Conservation (phyloP, 64 coral and sea anemone genomes). For the Actinia equina region DNA sequence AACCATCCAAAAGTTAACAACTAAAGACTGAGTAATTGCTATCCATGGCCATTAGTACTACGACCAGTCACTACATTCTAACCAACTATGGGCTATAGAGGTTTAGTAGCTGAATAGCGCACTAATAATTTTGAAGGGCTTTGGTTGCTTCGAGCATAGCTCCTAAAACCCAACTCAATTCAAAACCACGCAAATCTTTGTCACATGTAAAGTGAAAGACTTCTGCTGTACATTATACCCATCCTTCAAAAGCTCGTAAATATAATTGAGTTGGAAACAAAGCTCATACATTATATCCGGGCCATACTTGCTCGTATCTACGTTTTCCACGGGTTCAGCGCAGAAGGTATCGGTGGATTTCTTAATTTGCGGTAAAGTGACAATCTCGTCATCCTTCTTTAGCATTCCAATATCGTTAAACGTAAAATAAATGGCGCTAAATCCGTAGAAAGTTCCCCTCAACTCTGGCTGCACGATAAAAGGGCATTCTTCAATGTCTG, state of each 20-base stretch:
- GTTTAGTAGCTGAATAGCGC: too few relatives aligned
- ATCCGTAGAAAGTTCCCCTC: background rate
- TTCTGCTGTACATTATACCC: background rate
- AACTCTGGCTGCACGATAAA: background rate
- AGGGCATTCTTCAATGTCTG: background rate
- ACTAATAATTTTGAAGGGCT: background rate
- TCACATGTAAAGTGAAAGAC: background rate
- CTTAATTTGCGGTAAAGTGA: background rate
- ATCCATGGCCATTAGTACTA: too few relatives aligned
- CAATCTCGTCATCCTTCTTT: background rate
- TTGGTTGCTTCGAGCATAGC: background rate
- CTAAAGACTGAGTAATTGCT: too few relatives aligned
- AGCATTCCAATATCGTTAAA: background rate
- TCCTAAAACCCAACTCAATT: background rate
- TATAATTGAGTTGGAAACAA: background rate
- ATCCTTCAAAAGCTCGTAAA: constrained; percentile 7
- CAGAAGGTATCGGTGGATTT: background rate
- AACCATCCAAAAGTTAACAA: too few relatives aligned
- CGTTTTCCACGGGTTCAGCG: background rate
- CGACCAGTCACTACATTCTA: too few relatives aligned
- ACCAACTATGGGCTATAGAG: too few relatives aligned
- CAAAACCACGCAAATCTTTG: background rate
- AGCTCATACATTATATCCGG: background rate
- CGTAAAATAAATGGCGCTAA: background rate
- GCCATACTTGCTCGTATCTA: background rate